Conservation (phyloP, 1,140 invertebrate genomes). For the Archivesica marissinica region DNA sequence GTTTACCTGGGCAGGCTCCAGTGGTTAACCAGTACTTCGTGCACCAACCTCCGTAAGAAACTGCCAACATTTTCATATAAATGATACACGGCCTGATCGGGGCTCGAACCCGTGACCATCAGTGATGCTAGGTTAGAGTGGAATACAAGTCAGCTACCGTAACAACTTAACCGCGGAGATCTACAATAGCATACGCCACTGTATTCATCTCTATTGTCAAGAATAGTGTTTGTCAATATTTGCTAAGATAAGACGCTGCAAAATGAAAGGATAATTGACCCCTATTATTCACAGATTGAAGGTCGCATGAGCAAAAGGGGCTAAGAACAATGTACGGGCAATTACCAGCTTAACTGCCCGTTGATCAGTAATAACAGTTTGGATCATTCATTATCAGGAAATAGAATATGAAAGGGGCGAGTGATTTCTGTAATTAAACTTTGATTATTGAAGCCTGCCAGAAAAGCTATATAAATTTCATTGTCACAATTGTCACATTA, state of each 20-base stretch:
- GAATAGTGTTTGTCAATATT: constrained; percentile 55
- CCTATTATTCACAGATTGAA: constrained; percentile 1
- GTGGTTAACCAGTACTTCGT: too few relatives aligned
- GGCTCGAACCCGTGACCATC: too few relatives aligned
- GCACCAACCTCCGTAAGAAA: too few relatives aligned
- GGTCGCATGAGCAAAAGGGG: constrained; percentile 20
- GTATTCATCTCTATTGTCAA: too few relatives aligned
- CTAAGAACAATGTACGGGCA: constrained; percentile 21
- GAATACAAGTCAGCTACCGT: too few relatives aligned
- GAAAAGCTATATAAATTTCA: neutral
- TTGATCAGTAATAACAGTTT: constrained; percentile 45
- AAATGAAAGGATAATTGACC: constrained; percentile 31
- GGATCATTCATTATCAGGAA: constrained; percentile 12
- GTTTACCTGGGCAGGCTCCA: too few relatives aligned
- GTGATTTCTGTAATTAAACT: constrained; percentile 35
- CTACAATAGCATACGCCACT: too few relatives aligned
- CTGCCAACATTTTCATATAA: too few relatives aligned
- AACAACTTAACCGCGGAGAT: too few relatives aligned
- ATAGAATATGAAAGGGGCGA: neutral
- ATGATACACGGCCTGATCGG: too few relatives aligned
- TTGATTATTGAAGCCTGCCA: constrained; percentile 37
- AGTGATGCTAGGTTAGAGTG: too few relatives aligned
- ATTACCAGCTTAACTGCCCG: constrained; percentile 29
- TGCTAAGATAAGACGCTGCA: constrained; percentile 4
- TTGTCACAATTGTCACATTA: neutral